phyloP scores from a whole-genome alignment of 2,888 invertebrate genomes.

The Crocallis elinguaria region DNA sequence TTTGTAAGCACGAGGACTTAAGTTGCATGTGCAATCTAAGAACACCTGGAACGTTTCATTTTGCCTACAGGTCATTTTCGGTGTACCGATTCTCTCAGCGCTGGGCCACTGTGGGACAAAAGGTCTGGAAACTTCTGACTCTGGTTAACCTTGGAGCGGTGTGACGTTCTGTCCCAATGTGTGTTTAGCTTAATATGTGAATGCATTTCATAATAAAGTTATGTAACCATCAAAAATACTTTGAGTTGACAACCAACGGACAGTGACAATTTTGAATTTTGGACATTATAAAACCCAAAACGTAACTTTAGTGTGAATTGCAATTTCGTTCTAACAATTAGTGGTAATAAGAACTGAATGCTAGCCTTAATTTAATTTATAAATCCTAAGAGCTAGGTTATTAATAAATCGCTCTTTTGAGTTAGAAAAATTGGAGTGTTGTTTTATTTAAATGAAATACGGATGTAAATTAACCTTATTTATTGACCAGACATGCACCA shows the following conservation, averaged over 20 bases:
- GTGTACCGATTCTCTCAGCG: not conserved
- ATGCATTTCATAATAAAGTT: slow-evolving; percentile 32
- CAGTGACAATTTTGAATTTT: not conserved
- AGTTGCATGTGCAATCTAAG: not conserved
- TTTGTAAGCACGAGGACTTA: not conserved
- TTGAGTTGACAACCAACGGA: not conserved
- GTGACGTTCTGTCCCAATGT: slow-evolving; percentile 4
- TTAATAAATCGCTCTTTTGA: slow-evolving; percentile 83
- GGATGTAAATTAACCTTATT: slow-evolving; percentile 18
- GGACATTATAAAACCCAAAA: slow-evolving; percentile 11
- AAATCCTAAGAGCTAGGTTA: slow-evolving; percentile 79
- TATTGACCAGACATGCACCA: slow-evolving; percentile 32
- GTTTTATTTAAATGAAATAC: slow-evolving; percentile 71
- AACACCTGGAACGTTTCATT: not conserved
- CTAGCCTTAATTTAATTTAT: slow-evolving; percentile 84
- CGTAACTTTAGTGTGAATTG: slow-evolving; percentile 43
- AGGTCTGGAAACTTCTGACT: not conserved
- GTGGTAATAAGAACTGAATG: slow-evolving; percentile 80
- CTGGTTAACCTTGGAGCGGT: too few species aligned
- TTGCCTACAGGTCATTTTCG: not conserved
- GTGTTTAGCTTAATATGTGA: slow-evolving; percentile 10
- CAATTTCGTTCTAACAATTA: slow-evolving; percentile 61
- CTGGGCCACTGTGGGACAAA: not conserved
- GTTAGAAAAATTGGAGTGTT: slow-evolving; percentile 74
- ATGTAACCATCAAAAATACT: not conserved